phyloP scores from a whole-genome alignment of 1,140 invertebrate species.

The Daktulosphaira vitifoliae region DNA sequence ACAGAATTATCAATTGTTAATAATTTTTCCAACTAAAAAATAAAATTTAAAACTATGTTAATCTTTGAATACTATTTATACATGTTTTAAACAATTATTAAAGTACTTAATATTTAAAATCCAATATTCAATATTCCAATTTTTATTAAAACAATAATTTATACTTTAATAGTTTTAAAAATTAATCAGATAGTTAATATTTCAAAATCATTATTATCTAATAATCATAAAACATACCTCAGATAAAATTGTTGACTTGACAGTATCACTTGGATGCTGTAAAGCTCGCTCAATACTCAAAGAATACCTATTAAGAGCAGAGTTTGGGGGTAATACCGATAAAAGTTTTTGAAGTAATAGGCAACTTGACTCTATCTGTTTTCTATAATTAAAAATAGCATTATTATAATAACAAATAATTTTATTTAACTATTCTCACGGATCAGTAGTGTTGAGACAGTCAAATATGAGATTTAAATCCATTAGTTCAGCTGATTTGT shows the following conservation, averaged over 20 bases:
- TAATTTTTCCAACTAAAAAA: slow-evolving; percentile 17
- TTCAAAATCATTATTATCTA: background rate
- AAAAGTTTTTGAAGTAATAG: slow-evolving; percentile 13
- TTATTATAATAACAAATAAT: background rate
- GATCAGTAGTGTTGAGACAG: slow-evolving; percentile 25
- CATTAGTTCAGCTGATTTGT: background rate
- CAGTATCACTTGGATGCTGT: slow-evolving; percentile 22
- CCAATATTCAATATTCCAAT: background rate
- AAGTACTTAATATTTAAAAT: too few relatives aligned
- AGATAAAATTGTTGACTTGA: slow-evolving; percentile 22
- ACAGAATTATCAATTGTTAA: background rate
- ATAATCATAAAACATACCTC: slow-evolving; percentile 6
- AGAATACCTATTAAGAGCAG: slow-evolving; percentile 19
- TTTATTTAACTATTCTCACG: slow-evolving; percentile 8
- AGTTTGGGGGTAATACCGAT: background rate
- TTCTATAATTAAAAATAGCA: slow-evolving; percentile 1
- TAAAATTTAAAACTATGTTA: background rate
- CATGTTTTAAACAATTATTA: background rate
- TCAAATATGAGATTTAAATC: slow-evolving; percentile 29
- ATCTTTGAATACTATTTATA: background rate
- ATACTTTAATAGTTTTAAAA: background rate
- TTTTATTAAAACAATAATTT: background rate
- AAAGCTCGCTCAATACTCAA: slow-evolving; percentile 19
- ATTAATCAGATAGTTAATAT: too few relatives aligned
- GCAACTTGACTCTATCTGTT: slow-evolving; percentile 10